Evolutionary conservation across 2,797 vertebrate genomes (phyloP), one percentile per base, ranked within the genome.

Genomic region (Coregonus sp.): DNA sequence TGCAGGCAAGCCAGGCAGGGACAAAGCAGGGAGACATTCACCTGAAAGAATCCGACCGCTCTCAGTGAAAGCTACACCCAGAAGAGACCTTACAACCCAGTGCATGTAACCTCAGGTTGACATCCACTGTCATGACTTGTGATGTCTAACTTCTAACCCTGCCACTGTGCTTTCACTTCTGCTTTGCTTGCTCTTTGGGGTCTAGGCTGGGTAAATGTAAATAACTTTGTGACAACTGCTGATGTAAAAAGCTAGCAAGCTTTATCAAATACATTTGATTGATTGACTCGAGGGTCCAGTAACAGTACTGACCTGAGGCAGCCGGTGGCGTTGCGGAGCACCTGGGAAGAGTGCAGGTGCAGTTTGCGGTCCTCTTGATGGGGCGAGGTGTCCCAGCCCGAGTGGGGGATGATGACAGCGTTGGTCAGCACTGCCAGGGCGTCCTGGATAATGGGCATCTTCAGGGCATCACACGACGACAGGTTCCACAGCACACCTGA

Each of bases 361-460:
- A 98, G 94, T 91, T 99, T 99, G 86, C 96, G 96, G 89, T 99
- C 98, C 14, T 99, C 97, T 78, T 97, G 97, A 84, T 88, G 91
- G 0, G 97, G 96, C 54, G 98, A 96, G 77, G 97, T 96, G 87
- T 99, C 98, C 98, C 98, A 99, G 86, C 95, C 96, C 0, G 98
- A 99, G 91, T 99, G 96, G 25, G 98, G 98, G 88, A 99, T 98
- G 87, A 99, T 99, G 92, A 99, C 97, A 0, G 97, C 96, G 33
- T 99, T 99, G 91, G 97, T 99, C 92, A 99, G 92, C 84, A 99
- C 98, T 1, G 96, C 96, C 63, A 99, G 95, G 79, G 98, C 98
- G 56, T 99, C 98, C 91, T 99, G 98, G 92, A 99, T 99, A 89
- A 99, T 99, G 81, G 98, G 98, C 98, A 99, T 99, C 93, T 99